A percentile compares a stretch with the other conserved stretches of the same genome.
Conservation (phyloP, 2,888 invertebrate genomes). For the Miltochrista miniata region DNA sequence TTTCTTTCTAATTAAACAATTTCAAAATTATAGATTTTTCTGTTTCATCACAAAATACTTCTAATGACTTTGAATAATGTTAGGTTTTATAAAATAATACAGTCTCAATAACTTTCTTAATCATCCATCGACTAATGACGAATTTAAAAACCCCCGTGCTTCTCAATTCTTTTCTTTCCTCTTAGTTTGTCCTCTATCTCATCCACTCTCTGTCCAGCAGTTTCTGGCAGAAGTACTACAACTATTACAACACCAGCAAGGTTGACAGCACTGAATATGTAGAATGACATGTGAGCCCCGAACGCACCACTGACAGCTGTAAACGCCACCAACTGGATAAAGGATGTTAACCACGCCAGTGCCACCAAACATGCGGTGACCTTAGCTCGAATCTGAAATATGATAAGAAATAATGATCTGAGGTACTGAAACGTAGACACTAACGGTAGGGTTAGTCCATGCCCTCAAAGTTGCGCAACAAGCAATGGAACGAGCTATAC, state of each 20-base stretch:
- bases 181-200: slow-evolving; percentile 48
- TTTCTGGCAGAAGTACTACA: slow-evolving; percentile 63
- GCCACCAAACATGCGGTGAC: slow-evolving; percentile 48
- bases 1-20: too few relatives aligned
- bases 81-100: too few relatives aligned
- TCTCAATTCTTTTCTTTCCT: slow-evolving; percentile 7
- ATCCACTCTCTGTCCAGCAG: slow-evolving; percentile 62
- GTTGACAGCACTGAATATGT: slow-evolving; percentile 56
- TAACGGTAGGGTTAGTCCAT: too few relatives aligned
- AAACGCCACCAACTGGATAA: slow-evolving; percentile 44
- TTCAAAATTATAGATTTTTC: too few relatives aligned
- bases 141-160: not conserved
- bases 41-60: too few relatives aligned
- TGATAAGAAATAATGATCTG: not conserved
- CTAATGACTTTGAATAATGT: too few relatives aligned
- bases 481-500: too few relatives aligned
- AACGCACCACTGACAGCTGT: slow-evolving; percentile 38
- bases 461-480: too few relatives aligned
- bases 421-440: too few relatives aligned
- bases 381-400: slow-evolving; percentile 53
- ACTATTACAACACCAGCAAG: slow-evolving; percentile 49
- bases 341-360: slow-evolving; percentile 45
- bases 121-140: too few relatives aligned
- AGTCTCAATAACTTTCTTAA: too few relatives aligned
- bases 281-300: slow-evolving; percentile 60